Conservation (phyloP, 2,888 invertebrate species). For the Criorhina ranunculi region DNA sequence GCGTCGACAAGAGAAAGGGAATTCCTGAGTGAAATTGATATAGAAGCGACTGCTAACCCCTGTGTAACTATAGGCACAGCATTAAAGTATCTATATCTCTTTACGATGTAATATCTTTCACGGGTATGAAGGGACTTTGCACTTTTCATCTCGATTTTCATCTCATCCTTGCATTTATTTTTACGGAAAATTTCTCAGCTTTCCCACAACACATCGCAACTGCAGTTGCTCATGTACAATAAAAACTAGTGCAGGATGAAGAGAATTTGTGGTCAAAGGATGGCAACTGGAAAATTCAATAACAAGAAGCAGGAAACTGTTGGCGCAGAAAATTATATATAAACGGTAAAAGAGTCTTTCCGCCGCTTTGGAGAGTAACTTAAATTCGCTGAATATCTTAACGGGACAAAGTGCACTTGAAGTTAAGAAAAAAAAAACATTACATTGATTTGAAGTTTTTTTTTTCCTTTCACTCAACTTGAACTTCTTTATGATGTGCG, state of each 20-base stretch:
- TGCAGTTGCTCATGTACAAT: not conserved
- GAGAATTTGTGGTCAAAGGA: conserved; percentile 38
- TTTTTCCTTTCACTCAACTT: conserved; percentile 3
- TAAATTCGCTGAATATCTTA: conserved; percentile 20
- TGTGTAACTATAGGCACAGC: conserved; percentile 26
- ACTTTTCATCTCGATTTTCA: conserved; percentile 17
- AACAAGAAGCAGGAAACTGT: conserved; percentile 7
- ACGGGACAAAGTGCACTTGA: conserved; percentile 8
- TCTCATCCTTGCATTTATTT: conserved; percentile 5
- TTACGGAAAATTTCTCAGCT: conserved; percentile 5
- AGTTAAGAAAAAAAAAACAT: not conserved
- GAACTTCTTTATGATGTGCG: conserved; percentile 1
- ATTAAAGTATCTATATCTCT: conserved; percentile 3
- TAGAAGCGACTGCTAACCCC: conserved; percentile 31
- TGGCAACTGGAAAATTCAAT: conserved; percentile 43
- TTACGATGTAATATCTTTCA: not conserved
- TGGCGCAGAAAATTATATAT: conserved; percentile 32
- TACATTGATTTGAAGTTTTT: conserved; percentile 20
- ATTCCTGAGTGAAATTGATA: conserved; percentile 51
- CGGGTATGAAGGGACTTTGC: not conserved
- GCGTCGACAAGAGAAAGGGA: not conserved
- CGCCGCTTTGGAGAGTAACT: not conserved
- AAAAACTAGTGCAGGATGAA: no score
- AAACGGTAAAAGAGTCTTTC: not conserved
- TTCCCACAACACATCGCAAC: not conserved